Evolutionary conservation across 1,140 invertebrate genomes (phyloP), one percentile per base, ranked within the genome.

Genomic region (Campoletis sonorensis): DNA sequence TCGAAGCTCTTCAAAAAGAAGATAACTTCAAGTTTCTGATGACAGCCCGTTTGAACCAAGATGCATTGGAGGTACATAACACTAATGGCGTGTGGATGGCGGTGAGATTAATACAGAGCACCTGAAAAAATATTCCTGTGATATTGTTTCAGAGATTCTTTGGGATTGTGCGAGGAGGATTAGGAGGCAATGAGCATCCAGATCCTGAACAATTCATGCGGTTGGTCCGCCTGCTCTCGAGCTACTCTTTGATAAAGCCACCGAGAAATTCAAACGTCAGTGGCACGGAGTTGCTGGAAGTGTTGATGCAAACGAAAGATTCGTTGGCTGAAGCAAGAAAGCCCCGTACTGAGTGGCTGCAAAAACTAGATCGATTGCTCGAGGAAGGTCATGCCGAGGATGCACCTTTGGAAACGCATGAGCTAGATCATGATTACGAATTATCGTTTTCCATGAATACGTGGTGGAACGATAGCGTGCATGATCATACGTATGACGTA

Each of bases 401-500:
- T 45, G 8, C 40, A 10, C 40, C 37, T 16, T 15, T n/a, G 21
- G 27, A 15, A 10, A 15, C 8, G 18, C 11, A 78, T 30, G 15
- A 68, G 61, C n/a, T 11, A 11, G 68, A 71, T 49, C 67, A 68
- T 71, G 18, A 45, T 27, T 33, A 71, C 16, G 68, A 80, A 30
- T 51, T 33, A 30, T 30, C 61, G 1, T 45, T 45, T 13, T 45
- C 40, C 40, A 45, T 45, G 40, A 45, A 11, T 45, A 45, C 40
- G 11, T 45, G 40, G 11, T 45, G 40, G 40, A 45, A 45, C 1
- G 40, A 45, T 45, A 45, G 40, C 40, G 40, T 45, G 8, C 61
- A 79, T 51, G 21, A 30, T 16, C 82, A 79, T 54, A 75, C 79
- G 61, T 83, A 83, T 71, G 82, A 83, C 72, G 79, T 83, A 33